These are phyloP conservation scores for Phaethon lepturus DNA, from an alignment of 2,113 vertebrate genomes.

Conservation along the genomic window DNA sequence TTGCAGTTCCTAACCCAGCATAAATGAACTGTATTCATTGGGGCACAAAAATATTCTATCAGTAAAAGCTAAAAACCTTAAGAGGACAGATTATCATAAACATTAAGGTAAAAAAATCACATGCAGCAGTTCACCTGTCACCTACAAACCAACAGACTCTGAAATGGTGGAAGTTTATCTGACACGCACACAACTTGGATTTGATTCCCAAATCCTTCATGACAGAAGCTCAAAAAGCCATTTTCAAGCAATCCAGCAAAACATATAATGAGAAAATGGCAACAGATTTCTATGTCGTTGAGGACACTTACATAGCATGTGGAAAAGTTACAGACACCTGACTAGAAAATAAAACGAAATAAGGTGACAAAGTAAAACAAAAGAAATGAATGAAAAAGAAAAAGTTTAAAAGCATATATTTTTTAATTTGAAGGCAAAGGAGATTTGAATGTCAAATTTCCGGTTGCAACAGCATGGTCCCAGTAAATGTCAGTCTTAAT, in stretches of 20 bases:
- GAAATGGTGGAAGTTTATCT: neutral
- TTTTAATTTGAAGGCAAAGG: neutral
- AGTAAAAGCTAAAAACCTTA: neutral
- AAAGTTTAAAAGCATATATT: neutral
- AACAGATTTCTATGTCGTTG: neutral
- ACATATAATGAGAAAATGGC: neutral
- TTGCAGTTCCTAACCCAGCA: neutral
- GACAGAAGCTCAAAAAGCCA: neutral
- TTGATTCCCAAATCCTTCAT: conserved; percentile 38
- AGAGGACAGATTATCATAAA: neutral
- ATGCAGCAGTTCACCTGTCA: neutral
- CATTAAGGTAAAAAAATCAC: neutral
- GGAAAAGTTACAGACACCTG: neutral
- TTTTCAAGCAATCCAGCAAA: neutral
- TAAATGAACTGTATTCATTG: neutral
- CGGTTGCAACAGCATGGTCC: neutral
- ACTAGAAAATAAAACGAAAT: neutral
- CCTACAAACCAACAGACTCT: neutral
- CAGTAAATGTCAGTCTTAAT: neutral
- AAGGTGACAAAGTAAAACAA: neutral
- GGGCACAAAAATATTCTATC: neutral
- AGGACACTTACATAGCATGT: neutral
- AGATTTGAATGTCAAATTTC: neutral
- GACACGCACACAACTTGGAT: neutral
- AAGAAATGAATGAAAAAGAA: neutral